These are phyloP conservation scores for Lycopodina hypogea DNA, from an alignment of 37 sponge, comb jelly and placozoan genomes.

Conservation along the genomic window DNA sequence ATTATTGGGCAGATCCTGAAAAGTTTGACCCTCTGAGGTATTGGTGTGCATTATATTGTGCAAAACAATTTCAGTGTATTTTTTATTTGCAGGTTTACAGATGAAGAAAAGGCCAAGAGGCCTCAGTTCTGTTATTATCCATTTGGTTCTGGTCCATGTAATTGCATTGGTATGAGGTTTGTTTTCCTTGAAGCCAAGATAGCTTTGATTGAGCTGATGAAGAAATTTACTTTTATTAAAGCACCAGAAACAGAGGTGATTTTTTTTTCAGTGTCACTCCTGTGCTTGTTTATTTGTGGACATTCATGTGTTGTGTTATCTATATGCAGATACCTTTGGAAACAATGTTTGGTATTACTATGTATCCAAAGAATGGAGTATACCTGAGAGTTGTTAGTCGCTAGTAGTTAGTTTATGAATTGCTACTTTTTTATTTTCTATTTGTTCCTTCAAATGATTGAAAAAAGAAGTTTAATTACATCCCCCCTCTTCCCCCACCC, in stretches of 20 bases:
- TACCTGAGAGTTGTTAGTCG: conserved; percentile 20
- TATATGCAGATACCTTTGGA: conserved; percentile 44
- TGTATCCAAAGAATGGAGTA: conserved; percentile 61
- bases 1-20: conserved; percentile 75
- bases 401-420: too few relatives aligned
- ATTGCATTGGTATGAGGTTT: conserved; percentile 80
- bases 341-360: conserved; percentile 54
- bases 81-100: conserved; percentile 44
- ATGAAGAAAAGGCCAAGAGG: conserved; percentile 54
- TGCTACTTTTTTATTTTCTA: too few relatives aligned
- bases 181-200: conserved; percentile 76
- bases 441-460: too few relatives aligned
- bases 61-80: not conserved
- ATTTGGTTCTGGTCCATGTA: conserved; percentile 76
- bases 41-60: not conserved
- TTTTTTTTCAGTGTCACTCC: not conserved
- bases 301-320: not conserved
- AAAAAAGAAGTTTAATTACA: too few relatives aligned
- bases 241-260: conserved; percentile 45
- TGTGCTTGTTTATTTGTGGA: not conserved
- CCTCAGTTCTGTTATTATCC: conserved; percentile 61
- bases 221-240: conserved; percentile 44
- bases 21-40: conserved; percentile 78
- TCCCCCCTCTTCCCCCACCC: too few relatives aligned
- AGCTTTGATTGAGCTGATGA: conserved; percentile 53